Conservation (phyloP, 2,888 invertebrate genomes). For the Crossocerus cetratus region DNA sequence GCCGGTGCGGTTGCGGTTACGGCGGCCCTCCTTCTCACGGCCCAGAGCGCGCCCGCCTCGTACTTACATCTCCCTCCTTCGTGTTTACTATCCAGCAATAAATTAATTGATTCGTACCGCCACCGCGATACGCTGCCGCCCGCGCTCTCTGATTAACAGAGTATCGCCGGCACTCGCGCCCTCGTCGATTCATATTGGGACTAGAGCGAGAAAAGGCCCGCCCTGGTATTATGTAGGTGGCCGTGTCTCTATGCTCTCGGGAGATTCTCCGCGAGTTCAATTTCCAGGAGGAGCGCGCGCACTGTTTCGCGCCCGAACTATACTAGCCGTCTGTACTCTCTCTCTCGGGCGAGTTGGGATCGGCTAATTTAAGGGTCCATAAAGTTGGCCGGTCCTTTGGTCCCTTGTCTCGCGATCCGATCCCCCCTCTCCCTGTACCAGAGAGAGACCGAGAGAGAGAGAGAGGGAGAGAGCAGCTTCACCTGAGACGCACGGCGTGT, state of each 20-base stretch:
- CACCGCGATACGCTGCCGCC: not conserved
- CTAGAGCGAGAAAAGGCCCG: not conserved
- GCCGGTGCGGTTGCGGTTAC: too few species aligned
- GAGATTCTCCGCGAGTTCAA: too few species aligned
- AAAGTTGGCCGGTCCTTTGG: conserved; percentile 62
- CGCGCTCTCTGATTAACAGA: conserved; percentile 4
- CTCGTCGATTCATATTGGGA: conserved; percentile 6
- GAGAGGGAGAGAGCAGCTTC: conserved; percentile 29
- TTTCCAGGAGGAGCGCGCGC: not conserved
- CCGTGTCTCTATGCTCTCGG: too few species aligned
- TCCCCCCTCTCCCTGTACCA: conserved; percentile 44
- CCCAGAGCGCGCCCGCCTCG: not conserved
- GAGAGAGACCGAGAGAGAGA: not conserved
- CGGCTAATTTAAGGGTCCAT: conserved; percentile 64
- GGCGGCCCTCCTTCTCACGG: too few species aligned
- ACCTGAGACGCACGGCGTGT: conserved; percentile 52
- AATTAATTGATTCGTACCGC: conserved; percentile 21
- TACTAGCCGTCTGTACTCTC: conserved; percentile 24
- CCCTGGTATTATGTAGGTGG: not conserved
- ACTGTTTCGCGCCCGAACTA: not conserved
- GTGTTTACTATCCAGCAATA: conserved; percentile 7
- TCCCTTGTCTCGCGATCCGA: conserved; percentile 57
- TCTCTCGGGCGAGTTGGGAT: conserved; percentile 40
- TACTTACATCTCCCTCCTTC: not conserved
- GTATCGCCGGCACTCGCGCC: not conserved